Conservation (phyloP, 1,140 invertebrate species). For the Teleopsis dalmanni region DNA sequence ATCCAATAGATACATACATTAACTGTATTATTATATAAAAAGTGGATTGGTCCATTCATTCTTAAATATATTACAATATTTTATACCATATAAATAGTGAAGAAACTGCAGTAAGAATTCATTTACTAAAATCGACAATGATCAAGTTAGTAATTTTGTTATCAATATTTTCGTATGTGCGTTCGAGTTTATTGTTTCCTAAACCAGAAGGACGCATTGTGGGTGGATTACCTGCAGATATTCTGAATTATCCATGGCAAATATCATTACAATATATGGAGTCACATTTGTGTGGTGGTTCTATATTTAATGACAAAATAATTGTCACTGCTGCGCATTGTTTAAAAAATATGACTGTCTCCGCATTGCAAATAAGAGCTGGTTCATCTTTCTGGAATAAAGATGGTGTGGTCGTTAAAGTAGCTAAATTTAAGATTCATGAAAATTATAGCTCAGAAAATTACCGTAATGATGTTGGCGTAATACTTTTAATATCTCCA, state of each 20-base stretch:
- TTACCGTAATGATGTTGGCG: conserved; percentile 47
- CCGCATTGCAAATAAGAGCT: conserved; percentile 21
- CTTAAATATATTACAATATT: too few species aligned
- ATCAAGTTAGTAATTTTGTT: conserved; percentile 40
- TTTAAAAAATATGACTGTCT: conserved; percentile 38
- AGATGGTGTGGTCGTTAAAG: conserved; percentile 20
- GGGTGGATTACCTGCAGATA: conserved; percentile 19
- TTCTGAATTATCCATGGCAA: conserved; percentile 19
- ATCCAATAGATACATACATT: too few species aligned
- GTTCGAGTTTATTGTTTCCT: conserved; percentile 14
- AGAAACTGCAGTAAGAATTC: too few species aligned
- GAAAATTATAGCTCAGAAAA: conserved; percentile 29
- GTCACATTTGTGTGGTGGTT: conserved; percentile 49
- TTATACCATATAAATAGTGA: too few species aligned
- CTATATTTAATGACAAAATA: conserved; percentile 47
- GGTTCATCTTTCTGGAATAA: conserved; percentile 27
- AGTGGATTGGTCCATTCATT: too few species aligned
- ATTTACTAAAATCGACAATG: too few species aligned
- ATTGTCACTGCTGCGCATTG: conserved; percentile 56
- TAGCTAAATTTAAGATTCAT: conserved; percentile 25
- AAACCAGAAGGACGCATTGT: conserved; percentile 27
- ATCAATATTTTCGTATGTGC: conserved; percentile 33
- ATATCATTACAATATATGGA: conserved; percentile 24
- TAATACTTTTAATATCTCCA: conserved; percentile 41
- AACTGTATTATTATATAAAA: too few species aligned